Evolutionary conservation across 2,797 vertebrate genomes (phyloP), one percentile per base, ranked within the genome.

Genomic region (Lepidocolaptes lacrymiger): DNA sequence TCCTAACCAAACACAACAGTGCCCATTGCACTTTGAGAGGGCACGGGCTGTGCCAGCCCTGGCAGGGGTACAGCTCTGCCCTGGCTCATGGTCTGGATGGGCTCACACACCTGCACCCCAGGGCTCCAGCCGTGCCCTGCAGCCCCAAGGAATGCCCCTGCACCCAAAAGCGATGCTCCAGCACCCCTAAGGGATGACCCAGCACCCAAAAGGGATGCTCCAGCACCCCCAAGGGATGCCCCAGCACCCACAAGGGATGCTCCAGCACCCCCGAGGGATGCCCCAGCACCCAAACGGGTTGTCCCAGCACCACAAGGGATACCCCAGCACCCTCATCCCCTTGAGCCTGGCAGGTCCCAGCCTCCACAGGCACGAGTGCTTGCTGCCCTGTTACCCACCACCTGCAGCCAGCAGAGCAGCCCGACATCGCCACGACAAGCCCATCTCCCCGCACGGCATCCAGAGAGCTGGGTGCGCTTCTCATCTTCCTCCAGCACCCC

Each of bases 11-110:
- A 46, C 36, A 23, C 36, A 37, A 5, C 44, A 37, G 20, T 2
- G 14, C 9, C 28, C 9, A 2, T 15, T 24, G n/a, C 67, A 10
- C 10, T 22, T 11, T 0, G 0, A 68, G n/a, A 39, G 64, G 43
- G 30, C 69, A 46, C 19, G 14, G 61, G 51, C 63, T 1, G 3
- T 7, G n/a, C 11, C 44, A 44, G 9, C 46, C 46, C 37, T 2
- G 15, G 32, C 27, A 12, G 1, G 0, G 12, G 36, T 24, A 24
- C 80, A 49, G 52, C 34, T 30, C 66, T 6, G 74, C 56, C 36
- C 10, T 2, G 24, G 43, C 43, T 71, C 67, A 4, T 7, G 1
- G 18, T 0, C 55, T 3, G 4, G 39, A n/a, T 14, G 15, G 8
- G 61, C 56, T 22, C 7, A 1, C 51, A 6, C 16, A 51, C 4